These are phyloP conservation scores for Lordiphosa collinella DNA, from an alignment of 1,140 invertebrate species.

Conservation along the genomic window DNA sequence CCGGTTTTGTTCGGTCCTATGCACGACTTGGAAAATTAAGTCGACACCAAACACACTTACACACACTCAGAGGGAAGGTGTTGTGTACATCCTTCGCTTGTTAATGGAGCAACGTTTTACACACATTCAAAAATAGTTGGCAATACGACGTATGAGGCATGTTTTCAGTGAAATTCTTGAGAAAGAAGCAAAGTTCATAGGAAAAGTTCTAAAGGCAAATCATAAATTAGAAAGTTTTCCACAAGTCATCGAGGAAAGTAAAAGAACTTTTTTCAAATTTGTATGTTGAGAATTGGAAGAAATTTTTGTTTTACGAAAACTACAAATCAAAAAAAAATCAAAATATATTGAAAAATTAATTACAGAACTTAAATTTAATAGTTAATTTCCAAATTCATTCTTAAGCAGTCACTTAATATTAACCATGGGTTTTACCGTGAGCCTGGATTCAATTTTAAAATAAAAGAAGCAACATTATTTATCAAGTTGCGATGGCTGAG, in stretches of 20 bases:
- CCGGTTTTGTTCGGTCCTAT: slow-evolving; percentile 39
- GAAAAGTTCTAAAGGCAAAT: slow-evolving; percentile 15
- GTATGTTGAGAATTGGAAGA: no score
- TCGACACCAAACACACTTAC: slow-evolving; percentile 47
- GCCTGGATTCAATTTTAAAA: no score
- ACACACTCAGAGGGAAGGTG: not conserved
- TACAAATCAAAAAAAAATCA: no score
- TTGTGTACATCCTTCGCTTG: slow-evolving; percentile 7
- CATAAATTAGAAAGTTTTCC: slow-evolving; percentile 27
- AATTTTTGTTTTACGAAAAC: no score
- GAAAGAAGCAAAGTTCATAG: slow-evolving; percentile 6
- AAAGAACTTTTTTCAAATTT: not conserved
- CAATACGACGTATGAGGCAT: slow-evolving; percentile 27
- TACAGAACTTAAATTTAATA: no score
- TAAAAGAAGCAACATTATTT: no score
- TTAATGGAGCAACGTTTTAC: slow-evolving; percentile 18
- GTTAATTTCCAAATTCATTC: no score
- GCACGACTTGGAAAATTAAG: slow-evolving; percentile 49
- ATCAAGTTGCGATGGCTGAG: no score
- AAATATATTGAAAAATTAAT: no score
- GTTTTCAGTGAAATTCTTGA: slow-evolving; percentile 15
- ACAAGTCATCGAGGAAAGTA: slow-evolving; percentile 4
- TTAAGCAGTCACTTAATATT: no score
- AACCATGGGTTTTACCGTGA: no score
- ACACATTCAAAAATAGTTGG: slow-evolving; percentile 31